Evolutionary conservation across 2,888 invertebrate genomes (phyloP).

Genomic region (Drosophila ustulata): DNA sequence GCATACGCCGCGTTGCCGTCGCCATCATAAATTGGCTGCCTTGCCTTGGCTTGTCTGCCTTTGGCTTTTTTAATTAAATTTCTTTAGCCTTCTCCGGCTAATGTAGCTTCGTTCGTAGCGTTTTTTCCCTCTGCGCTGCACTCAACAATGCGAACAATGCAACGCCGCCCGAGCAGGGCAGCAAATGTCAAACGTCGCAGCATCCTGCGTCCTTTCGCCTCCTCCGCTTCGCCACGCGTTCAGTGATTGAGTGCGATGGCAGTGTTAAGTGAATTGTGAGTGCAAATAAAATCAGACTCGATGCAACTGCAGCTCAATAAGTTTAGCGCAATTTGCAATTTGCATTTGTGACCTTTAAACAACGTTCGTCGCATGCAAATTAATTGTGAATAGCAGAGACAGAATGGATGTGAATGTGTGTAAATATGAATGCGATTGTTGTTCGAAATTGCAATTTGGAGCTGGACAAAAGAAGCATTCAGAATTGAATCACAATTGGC

Average conservation of each 20-base stretch:
- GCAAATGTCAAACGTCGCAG: conserved; percentile 13
- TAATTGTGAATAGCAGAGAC: conserved; percentile 11
- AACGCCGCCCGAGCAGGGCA: neutral
- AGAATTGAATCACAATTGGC: conserved; percentile 20
- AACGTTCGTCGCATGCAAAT: conserved; percentile 8
- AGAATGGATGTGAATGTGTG: neutral
- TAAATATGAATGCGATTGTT: conserved; percentile 14
- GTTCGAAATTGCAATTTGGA: conserved; percentile 16
- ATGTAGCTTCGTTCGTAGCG: conserved; percentile 27
- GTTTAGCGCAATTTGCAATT: conserved; percentile 12
- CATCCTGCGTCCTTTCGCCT: neutral
- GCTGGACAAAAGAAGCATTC: neutral
- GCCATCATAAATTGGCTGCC: conserved; percentile 70
- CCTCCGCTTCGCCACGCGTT: neutral
- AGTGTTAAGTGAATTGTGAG: conserved; percentile 52
- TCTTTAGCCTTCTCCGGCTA: conserved; percentile 46
- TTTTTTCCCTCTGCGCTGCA: neutral
- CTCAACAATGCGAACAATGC: conserved; percentile 27
- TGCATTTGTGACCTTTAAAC: conserved; percentile 17
- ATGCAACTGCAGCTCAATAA: conserved; percentile 9
- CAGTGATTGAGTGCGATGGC: conserved; percentile 29
- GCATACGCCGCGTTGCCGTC: conserved; percentile 31
- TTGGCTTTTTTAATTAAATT: conserved; percentile 58
- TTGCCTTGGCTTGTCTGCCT: conserved; percentile 28
- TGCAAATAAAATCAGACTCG: conserved; percentile 50